Evolutionary conservation across 1,140 invertebrate genomes (phyloP).

Genomic region (Euwallacea fornicatus): DNA sequence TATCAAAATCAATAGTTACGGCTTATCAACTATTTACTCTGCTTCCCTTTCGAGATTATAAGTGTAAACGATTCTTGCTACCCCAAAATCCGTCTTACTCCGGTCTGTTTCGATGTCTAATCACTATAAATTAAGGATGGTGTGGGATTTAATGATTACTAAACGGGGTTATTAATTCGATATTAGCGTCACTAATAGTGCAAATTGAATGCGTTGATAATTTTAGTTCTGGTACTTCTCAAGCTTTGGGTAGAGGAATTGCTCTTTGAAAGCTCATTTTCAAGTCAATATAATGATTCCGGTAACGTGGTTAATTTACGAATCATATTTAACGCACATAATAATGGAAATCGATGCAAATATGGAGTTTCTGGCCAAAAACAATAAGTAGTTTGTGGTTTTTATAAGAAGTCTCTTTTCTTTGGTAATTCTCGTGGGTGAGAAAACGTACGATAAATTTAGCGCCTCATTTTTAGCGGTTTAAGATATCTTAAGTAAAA

Average conservation of each 20-base stretch:
- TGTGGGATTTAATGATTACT: too few relatives aligned
- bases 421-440: neutral
- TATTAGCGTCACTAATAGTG: too few relatives aligned
- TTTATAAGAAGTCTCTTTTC: neutral
- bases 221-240: too few relatives aligned
- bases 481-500: too few relatives aligned
- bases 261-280: neutral
- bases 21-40: neutral
- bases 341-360: neutral
- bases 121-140: too few relatives aligned
- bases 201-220: too few relatives aligned
- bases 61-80: too few relatives aligned
- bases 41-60: too few relatives aligned
- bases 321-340: neutral
- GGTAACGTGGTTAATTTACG: neutral
- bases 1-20: slow-evolving; percentile 1
- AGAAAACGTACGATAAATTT: neutral
- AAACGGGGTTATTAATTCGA: too few relatives aligned
- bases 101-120: too few relatives aligned
- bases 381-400: neutral
- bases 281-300: neutral
- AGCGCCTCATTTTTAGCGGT: too few relatives aligned
- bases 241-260: neutral
- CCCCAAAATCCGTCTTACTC: too few relatives aligned
- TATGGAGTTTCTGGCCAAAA: neutral